Conservation (phyloP, 2,113 vertebrate species). For the Pseudorasbora parva region DNA sequence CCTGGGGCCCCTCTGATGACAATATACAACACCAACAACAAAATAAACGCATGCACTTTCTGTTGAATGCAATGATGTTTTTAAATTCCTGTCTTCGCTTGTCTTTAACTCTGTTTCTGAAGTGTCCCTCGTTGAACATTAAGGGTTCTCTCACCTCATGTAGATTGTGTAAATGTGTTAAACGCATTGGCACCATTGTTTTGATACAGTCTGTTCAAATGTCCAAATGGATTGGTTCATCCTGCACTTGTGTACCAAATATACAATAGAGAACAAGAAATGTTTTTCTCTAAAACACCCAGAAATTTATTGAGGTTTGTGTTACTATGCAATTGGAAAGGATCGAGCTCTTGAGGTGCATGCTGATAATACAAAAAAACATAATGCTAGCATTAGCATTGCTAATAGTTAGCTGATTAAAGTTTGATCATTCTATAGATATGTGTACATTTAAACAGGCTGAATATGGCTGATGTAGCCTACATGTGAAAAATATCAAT, state of each 20-base stretch:
- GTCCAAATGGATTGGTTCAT: neutral
- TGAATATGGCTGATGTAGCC: neutral
- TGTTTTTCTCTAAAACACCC: neutral
- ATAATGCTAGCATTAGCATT: constrained; percentile 31
- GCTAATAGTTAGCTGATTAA: constrained; percentile 28
- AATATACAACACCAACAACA: constrained; percentile 41
- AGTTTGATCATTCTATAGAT: constrained; percentile 3
- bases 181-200: neutral
- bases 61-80: constrained; percentile 55
- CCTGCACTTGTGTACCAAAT: constrained; percentile 45
- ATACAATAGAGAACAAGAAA: neutral
- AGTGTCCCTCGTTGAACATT: constrained; percentile 3
- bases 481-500: neutral
- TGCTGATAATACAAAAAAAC: constrained; percentile 35
- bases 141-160: constrained; percentile 14
- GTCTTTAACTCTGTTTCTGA: constrained; percentile 17
- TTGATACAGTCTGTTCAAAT: neutral
- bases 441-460: neutral
- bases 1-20: constrained; percentile 33
- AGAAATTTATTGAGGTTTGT: constrained; percentile 58
- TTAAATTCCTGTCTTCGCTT: constrained; percentile 34
- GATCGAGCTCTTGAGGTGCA: constrained; percentile 39
- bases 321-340: constrained; percentile 71
- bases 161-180: constrained; percentile 31
- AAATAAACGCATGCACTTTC: constrained; percentile 68